Base-by-base conservation (phyloP, 2,888 invertebrate genomes). In the Uloborus plumipes region DNA sequence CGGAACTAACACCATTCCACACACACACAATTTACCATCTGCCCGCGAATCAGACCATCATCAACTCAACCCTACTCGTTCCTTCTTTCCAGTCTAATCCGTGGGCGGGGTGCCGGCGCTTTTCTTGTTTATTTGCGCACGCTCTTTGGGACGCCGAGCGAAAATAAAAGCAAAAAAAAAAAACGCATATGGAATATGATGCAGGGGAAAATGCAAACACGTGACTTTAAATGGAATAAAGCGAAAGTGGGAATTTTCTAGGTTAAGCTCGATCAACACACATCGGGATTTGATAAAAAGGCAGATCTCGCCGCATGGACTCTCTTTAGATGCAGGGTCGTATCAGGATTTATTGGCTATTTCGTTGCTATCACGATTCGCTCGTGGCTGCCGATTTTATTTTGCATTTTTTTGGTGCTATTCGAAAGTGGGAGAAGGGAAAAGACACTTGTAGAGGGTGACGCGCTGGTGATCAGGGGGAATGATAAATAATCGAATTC, bases 151-250 rank as follows among this genome's bases (percentile, higher is more conserved):
- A n/a, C 7, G 18, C n/a, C 16, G 55, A 55, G 20, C 14, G 20
- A 59, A 18, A 22, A 22, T n/a, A 58, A 18, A 18, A 14, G n/a
- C 7, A 22, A 11, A 22, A 9, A 22, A 58, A 18, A 59, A 26
- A 20, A 20, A n/a, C 7, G 20, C 20, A 20, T 15, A 59, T 14
- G 20, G 59, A 59, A 55, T 18, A n/a, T n/a, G 18, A 22, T 66
- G 75, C 58, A 66, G 50, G 65, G 13, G 26, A 72, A 73, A 74
- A 53, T 39, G 53, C 49, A 66, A 74, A 20, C 62, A 55, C 66
- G 67, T 61, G 75, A 59, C 61, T 76, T 76, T 75, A 75, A 75
- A 75, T 66, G 66, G 74, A n/a, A 59, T 76, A 61, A 76, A 67
- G 67, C 61, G 75, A 76, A 61, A 76, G 61, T 61, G 61, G 53